Evolutionary conservation across 1,140 invertebrate species (phyloP), one percentile per base, ranked within the genome.

Genomic region (Wasmannia auropunctata): DNA sequence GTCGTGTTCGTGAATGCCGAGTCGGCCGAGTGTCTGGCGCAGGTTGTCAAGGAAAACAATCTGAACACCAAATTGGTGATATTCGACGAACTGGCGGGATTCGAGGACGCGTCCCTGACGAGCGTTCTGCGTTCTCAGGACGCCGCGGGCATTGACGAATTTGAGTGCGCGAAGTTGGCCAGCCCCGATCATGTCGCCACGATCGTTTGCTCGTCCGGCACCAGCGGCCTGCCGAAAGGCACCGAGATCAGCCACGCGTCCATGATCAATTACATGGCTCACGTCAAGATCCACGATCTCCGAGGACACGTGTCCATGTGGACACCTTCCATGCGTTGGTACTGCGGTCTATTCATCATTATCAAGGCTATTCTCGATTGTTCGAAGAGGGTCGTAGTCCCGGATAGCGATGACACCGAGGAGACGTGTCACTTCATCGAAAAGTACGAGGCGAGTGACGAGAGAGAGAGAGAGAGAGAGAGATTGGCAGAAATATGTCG

Each of bases 161-260:
- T 85, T 43, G 81, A 77, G 6, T 85, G 72, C 8, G 43, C 75
- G 65, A 62, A 14, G n/a, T 84, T 92, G 34, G 46, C 74, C 2
- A 91, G 74, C 75, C 65, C 87, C 11, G 85, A 92, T 25, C 86
- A 93, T 22, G 90, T 91, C 14, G 91, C 92, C 19, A 65, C 94
- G 6, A 91, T 95, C 54, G 72, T 92, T 28, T 93, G 92, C 62
- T 94, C 93, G 11, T 94, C 93, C 10, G 94, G 93, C 31, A 92
- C 90, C 0, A 94, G 93, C 3, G 92, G 93, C 46, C 43, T 92
- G n/a, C 91, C 93, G 3, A 94, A 94, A 86, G 92, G 93, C 28
- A 77, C 72, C 16, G 60, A 77, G 58, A 85, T 85, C 58, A 76
- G 70, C 19, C 81, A 85, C 34, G 56, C 72, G 19, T 51, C 58